Percentiles rank a stretch among this genome's conserved stretches.
phyloP scores from a whole-genome alignment of 2,797 vertebrate species.

The Rhadinocentrus ornatus region DNA sequence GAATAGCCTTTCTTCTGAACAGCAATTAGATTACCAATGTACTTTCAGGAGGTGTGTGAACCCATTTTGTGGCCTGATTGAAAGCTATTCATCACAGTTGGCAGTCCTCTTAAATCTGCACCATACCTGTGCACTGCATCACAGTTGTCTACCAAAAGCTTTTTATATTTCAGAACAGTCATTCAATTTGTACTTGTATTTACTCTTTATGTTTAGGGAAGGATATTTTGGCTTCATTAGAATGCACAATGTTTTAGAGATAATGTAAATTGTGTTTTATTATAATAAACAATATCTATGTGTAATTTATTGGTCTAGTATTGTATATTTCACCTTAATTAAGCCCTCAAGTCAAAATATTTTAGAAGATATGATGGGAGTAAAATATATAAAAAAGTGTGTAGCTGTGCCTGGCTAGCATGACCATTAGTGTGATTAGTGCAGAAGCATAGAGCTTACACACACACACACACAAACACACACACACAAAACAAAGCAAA shows the following conservation, averaged over 20 bases:
- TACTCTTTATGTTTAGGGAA: neutral
- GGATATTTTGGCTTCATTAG: too few species aligned
- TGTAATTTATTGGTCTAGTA: neutral
- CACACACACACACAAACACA: too few species aligned
- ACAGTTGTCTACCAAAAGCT: constrained; percentile 13
- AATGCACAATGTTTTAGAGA: neutral
- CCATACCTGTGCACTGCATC: neutral
- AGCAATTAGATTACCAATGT: constrained; percentile 71
- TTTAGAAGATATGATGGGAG: neutral
- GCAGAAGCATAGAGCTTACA: too few species aligned
- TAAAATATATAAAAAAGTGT: neutral
- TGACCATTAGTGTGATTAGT: too few species aligned
- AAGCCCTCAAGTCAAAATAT: neutral
- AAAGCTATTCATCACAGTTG: constrained; percentile 80
- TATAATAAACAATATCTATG: neutral
- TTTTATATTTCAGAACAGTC: constrained; percentile 3
- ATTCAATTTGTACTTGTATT: constrained; percentile 6
- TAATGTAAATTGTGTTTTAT: too few species aligned
- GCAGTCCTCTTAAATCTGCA: constrained; percentile 41
- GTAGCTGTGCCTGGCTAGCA: too few species aligned
- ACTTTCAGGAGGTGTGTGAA: constrained; percentile 68
- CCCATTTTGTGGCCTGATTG: constrained; percentile 74
- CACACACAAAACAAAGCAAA: too few species aligned
- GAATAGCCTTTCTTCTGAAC: constrained; percentile 62
- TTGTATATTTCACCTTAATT: too few species aligned